These are phyloP conservation scores for Neoarius graeffei DNA, from an alignment of 2,113 vertebrate genomes.

Conservation along the genomic window DNA sequence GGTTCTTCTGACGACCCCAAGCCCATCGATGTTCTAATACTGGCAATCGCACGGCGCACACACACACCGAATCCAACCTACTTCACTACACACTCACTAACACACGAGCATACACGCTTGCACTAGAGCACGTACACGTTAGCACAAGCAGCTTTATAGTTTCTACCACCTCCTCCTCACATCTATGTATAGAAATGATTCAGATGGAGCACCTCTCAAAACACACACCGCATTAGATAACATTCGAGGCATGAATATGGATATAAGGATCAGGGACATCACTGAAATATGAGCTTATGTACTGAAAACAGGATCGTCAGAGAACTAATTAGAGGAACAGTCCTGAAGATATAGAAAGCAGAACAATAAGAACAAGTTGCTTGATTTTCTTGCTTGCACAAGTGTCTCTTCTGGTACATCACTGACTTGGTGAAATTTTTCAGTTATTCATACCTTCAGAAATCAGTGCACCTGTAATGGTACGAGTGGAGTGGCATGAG, in stretches of 20 bases:
- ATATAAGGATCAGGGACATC: slow-evolving; percentile 21
- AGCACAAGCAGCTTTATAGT: slow-evolving; percentile 45
- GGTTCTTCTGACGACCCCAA: slow-evolving; percentile 24
- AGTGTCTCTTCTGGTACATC: background rate
- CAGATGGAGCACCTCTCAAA: slow-evolving; percentile 50
- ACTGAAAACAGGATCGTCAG: background rate
- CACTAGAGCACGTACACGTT: slow-evolving; percentile 26
- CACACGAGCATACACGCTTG: slow-evolving; percentile 30
- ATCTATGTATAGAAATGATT: slow-evolving; percentile 58
- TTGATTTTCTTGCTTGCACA: background rate
- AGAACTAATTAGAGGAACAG: background rate
- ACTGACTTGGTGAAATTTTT: background rate
- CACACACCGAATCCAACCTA: slow-evolving; percentile 9
- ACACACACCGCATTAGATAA: slow-evolving; percentile 50
- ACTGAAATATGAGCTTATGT: slow-evolving; percentile 10
- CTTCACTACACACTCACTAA: slow-evolving; percentile 12
- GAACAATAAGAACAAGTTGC: background rate
- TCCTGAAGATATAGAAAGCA: background rate
- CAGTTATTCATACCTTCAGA: background rate
- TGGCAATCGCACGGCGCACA: slow-evolving; percentile 26
- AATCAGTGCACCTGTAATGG: background rate
- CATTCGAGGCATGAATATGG: slow-evolving; percentile 35
- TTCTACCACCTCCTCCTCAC: slow-evolving; percentile 56
- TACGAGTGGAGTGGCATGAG: no score
- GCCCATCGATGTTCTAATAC: slow-evolving; percentile 15